These are phyloP conservation scores for Colius striatus DNA, from an alignment of 2,113 vertebrate species.

Conservation along the genomic window DNA sequence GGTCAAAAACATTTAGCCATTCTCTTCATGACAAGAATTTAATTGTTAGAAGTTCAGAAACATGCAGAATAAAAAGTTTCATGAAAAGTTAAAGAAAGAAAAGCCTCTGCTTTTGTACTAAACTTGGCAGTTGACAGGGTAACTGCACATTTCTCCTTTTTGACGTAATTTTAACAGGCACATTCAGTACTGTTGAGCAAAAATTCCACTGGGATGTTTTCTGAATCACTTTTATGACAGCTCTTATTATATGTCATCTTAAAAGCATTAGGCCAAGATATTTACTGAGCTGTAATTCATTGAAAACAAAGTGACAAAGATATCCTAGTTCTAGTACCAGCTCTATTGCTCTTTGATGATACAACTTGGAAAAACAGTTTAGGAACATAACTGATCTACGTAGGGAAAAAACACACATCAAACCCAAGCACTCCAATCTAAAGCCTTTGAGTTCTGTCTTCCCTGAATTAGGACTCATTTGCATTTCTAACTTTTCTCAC, in stretches of 20 bases:
- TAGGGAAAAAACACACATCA: neutral
- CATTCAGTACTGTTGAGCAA: neutral
- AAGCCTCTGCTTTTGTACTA: neutral
- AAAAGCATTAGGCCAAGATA: neutral
- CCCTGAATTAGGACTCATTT: neutral
- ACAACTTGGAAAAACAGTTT: neutral
- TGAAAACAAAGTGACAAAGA: neutral
- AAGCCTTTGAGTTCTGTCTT: neutral
- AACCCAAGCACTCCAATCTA: neutral
- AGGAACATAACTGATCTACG: neutral
- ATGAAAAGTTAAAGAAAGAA: neutral
- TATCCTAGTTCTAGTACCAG: neutral
- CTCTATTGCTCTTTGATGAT: neutral
- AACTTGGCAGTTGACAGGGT: neutral
- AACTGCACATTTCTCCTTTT: neutral
- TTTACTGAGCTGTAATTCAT: neutral
- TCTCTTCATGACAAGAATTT: neutral
- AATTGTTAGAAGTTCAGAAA: neutral
- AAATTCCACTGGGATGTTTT: neutral
- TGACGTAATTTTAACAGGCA: neutral
- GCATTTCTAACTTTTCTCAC: neutral
- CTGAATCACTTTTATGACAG: neutral
- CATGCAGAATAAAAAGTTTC: neutral
- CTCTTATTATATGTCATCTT: neutral
- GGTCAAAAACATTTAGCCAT: neutral